Evolutionary conservation across 2,888 invertebrate species (phyloP).

Genomic region (Celastrina argiolus): DNA sequence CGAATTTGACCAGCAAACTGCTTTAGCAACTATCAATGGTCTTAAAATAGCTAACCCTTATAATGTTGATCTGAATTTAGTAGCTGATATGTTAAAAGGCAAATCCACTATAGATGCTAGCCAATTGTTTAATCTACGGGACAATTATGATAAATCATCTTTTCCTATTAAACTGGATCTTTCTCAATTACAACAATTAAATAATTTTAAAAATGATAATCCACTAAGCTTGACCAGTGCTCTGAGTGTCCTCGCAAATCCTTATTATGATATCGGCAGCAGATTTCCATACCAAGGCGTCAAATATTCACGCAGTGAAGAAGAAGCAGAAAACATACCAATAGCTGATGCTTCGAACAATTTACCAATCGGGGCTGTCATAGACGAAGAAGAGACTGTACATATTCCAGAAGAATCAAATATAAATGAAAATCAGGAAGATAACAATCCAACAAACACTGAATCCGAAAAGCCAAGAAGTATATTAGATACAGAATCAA

Average conservation of each 20-base stretch:
- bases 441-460: slow-evolving; percentile 41
- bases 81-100: slow-evolving; percentile 69
- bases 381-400: slow-evolving; percentile 59
- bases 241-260: slow-evolving; percentile 46
- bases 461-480: slow-evolving; percentile 51
- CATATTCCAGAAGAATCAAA: slow-evolving; percentile 53
- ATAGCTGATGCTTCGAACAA: slow-evolving; percentile 62
- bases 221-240: slow-evolving; percentile 49
- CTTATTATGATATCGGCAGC: slow-evolving; percentile 57
- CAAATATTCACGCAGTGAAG: slow-evolving; percentile 71
- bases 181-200: slow-evolving; percentile 56
- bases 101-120: slow-evolving; percentile 57
- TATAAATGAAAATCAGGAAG: slow-evolving; percentile 48
- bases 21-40: slow-evolving; percentile 66
- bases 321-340: slow-evolving; percentile 67
- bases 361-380: slow-evolving; percentile 70
- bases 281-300: slow-evolving; percentile 63
- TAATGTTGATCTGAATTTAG: slow-evolving; percentile 69
- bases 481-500: slow-evolving; percentile 42
- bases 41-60: slow-evolving; percentile 74
- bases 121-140: slow-evolving; percentile 51
- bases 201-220: slow-evolving; percentile 53
- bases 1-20: slow-evolving; percentile 51
- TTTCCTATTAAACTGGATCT: slow-evolving; percentile 57
- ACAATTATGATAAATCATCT: slow-evolving; percentile 50